Evolutionary conservation across 1,140 invertebrate species (phyloP), one percentile per base, ranked within the genome.

Genomic region (Drosophila nannoptera): DNA sequence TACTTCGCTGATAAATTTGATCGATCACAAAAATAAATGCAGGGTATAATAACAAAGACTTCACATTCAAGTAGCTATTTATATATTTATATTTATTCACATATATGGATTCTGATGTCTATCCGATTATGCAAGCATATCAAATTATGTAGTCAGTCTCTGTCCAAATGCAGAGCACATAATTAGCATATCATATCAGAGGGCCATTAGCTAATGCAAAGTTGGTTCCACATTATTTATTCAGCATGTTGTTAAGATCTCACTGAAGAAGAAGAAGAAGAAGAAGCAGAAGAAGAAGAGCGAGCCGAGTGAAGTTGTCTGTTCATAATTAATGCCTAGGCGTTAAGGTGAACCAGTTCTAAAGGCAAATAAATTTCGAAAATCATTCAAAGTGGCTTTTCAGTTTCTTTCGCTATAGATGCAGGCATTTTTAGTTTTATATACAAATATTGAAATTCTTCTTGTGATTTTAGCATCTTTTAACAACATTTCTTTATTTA

Each of bases 171-270:
- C 68, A 66, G 68, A 70, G 68, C 68, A 70, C 11, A 7, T 4
- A 38, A 70, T 69, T 70, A 53, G 68, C 68, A 70, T 70, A 70
- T 59, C 58, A 68, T 50, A 77, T 66, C 58, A 48, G 52, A 54
- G 45, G 52, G 45, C 60, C 78, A 83, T 77, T 82, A 65, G 71
- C 62, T 68, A 77, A 77, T 71, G 22, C 73, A 62, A 73, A 54
- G 60, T 58, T 29, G 38, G 46, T 38, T 78, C 66, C 74, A 64
- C 73, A 82, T 69, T 75, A 84, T 73, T 84, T 78, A 82, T 83
- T 84, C 67, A 11, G 61, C 56, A 48, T 53, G 33, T 65, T 64
- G 38, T 69, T 54, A 46, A 63, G 40, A 64, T 31, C 33, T 59
- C 22, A 22, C 22, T 22, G 22, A 22, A 22, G 1, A 11, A 56